phyloP scores from a whole-genome alignment of 30 jellyfish, hydroid and myxozoan species.

The Phacellophora camtschatica region DNA sequence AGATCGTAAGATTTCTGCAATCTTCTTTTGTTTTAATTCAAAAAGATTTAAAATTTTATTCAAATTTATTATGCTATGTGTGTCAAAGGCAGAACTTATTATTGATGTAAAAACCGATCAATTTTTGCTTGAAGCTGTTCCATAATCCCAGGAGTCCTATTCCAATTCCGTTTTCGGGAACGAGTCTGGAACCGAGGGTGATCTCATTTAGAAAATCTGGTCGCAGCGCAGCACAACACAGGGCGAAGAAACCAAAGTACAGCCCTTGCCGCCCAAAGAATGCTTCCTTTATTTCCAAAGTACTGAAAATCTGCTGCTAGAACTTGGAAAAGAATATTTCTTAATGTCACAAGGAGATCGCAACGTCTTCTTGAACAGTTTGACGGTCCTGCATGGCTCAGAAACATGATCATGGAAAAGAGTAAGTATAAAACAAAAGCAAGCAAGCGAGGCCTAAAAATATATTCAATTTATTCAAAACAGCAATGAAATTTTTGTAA shows the following conservation, averaged over 20 bases:
- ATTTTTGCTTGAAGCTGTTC: background rate
- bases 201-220: conserved; percentile 27
- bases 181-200: conserved; percentile 39
- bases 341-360: background rate
- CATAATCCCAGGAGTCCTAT: background rate
- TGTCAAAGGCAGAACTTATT: too few species aligned
- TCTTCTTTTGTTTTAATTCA: too few species aligned
- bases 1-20: too few species aligned
- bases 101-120: background rate
- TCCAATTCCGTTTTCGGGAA: background rate
- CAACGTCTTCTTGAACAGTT: background rate
- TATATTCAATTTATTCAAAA: too few species aligned
- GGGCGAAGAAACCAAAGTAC: background rate
- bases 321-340: background rate
- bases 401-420: conserved; percentile 24
- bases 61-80: too few species aligned
- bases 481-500: too few species aligned
- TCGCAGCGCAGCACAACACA: conserved; percentile 1
- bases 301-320: background rate
- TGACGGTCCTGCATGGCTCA: conserved; percentile 14
- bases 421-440: too few species aligned
- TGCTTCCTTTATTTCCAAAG: background rate
- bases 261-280: background rate
- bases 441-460: too few species aligned
- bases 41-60: too few species aligned